These are phyloP conservation scores for Carassius auratus DNA, from an alignment of 2,113 vertebrate genomes.

Conservation along the genomic window DNA sequence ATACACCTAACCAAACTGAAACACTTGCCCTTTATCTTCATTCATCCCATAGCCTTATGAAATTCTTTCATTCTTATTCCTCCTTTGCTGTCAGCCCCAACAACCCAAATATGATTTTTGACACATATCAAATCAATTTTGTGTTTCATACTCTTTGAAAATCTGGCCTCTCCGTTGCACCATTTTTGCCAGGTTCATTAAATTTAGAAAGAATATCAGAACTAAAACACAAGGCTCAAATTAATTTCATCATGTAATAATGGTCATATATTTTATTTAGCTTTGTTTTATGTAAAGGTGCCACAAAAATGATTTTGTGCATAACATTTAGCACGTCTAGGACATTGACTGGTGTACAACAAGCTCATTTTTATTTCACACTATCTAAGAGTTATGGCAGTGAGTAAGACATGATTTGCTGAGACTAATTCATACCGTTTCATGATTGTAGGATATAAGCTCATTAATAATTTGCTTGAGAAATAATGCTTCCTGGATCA, in stretches of 20 bases:
- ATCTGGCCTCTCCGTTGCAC: not conserved
- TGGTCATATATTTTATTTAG: not conserved
- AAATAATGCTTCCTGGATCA: not conserved
- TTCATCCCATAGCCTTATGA: not conserved
- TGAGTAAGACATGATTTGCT: not conserved
- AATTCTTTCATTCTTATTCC: not conserved
- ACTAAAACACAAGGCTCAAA: not conserved
- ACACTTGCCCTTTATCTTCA: slow-evolving; percentile 9
- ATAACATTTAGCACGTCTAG: not conserved
- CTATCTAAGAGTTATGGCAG: not conserved
- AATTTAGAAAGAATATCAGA: not conserved
- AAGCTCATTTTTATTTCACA: not conserved
- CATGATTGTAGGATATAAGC: not conserved
- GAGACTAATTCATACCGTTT: not conserved
- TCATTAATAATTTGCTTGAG: not conserved
- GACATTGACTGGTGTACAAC: not conserved
- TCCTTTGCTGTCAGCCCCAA: not conserved
- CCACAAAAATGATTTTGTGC: not conserved
- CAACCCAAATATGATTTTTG: slow-evolving; percentile 19
- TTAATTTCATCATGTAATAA: not conserved
- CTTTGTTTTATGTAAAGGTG: not conserved
- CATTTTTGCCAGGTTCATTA: not conserved
- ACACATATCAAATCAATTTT: slow-evolving; percentile 1
- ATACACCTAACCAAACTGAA: not conserved
- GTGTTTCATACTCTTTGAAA: slow-evolving; percentile 22